Evolutionary conservation across 2,888 invertebrate species (phyloP).

Genomic region (Thereva nobilitata): DNA sequence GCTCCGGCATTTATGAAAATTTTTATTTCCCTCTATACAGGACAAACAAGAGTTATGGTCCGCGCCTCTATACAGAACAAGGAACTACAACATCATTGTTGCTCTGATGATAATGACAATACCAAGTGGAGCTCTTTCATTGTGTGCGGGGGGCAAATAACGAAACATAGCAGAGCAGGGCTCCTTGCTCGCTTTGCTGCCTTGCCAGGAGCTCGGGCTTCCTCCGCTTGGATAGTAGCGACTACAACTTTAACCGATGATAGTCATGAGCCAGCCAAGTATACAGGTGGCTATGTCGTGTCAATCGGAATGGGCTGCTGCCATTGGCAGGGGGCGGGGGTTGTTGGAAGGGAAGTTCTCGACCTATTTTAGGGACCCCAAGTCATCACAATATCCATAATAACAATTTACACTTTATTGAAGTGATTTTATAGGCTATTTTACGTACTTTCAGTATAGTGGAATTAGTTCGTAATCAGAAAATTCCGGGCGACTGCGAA

Average conservation of each 20-base stretch:
- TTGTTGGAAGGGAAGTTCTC: neutral
- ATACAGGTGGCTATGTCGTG: slow-evolving; percentile 13
- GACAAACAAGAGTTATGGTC: slow-evolving; percentile 34
- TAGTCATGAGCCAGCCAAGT: slow-evolving; percentile 24
- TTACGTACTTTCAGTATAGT: too few species aligned
- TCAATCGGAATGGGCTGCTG: neutral
- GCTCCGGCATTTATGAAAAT: slow-evolving; percentile 34
- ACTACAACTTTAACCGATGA: slow-evolving; percentile 34
- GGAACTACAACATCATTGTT: slow-evolving; percentile 34
- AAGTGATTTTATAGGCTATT: too few species aligned
- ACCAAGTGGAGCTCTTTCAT: slow-evolving; percentile 23
- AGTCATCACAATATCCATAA: neutral
- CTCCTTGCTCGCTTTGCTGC: slow-evolving; percentile 8
- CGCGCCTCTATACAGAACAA: slow-evolving; percentile 32
- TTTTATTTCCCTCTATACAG: slow-evolving; percentile 35
- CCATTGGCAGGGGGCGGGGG: slow-evolving; percentile 8
- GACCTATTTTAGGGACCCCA: neutral
- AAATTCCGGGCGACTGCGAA: too few species aligned
- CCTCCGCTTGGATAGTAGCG: slow-evolving; percentile 29
- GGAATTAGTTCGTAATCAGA: too few species aligned
- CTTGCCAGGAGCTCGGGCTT: slow-evolving; percentile 9
- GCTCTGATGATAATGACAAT: slow-evolving; percentile 35
- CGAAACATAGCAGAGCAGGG: slow-evolving; percentile 28
- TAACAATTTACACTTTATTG: too few species aligned
- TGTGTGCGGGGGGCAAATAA: slow-evolving; percentile 27